Evolutionary conservation across 2,888 invertebrate species (phyloP), one percentile per base, ranked within the genome.

Genomic region (Drosophila gaucha): DNA sequence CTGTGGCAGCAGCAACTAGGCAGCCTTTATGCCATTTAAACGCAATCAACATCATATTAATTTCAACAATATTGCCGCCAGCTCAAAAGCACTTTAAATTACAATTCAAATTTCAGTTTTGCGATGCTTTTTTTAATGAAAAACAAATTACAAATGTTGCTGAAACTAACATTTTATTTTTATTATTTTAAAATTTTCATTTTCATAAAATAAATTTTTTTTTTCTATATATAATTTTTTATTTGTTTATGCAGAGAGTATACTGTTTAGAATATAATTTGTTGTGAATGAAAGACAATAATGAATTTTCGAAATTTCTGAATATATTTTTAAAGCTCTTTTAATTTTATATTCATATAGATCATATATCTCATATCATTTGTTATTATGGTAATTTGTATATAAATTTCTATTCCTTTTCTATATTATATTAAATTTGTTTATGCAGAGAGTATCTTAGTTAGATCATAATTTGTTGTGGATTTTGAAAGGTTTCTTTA

Each of bases 1-100:
- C 65, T 52, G 41, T 50, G 46, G 41, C 43, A 41, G 30, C 55
- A 36, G 50, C 38, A 14, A 14, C 35, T 20, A 28, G 39, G 14
- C 55, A 50, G 47, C 62, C 39, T 67, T 74, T 43, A 33, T 80
- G 51, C 33, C 67, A 76, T 80, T 80, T 74, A 63, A 74, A 59
- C 44, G 50, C 83, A 76, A 82, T 72, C 65, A 66, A 55, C 72
- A 30, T 47, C 18, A 63, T 50, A 52, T 63, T 67, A 75, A 59
- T 78, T 41, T 55, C 57, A 14, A 24, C 46, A 49, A 63, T 24
- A 22, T 67, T 71, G 64, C 71, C 20, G 46, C 10, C 38, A 50
- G 20, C 47, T 58, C 14, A 14, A 5, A 26, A 6, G 5, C 28
- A 6, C 18, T 35, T 49, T 31, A 20, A 31, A 43, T 41, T n/a